phyloP scores from a whole-genome alignment of 2,888 invertebrate genomes.

The Spialia ferax region DNA sequence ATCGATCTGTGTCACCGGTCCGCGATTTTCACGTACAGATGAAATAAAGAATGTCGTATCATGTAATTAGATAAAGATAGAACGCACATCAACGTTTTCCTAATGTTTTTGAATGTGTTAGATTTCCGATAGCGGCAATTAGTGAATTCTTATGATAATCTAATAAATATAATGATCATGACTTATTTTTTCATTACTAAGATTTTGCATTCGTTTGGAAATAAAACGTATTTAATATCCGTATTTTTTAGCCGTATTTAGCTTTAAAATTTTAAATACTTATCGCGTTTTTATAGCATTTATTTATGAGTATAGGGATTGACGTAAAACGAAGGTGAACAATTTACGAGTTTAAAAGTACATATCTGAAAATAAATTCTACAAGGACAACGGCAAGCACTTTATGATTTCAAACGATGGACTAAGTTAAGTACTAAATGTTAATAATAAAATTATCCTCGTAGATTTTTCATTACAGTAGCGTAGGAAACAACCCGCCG shows the following conservation, averaged over 20 bases:
- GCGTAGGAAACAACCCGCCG: background rate
- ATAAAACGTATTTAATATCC: too few species aligned
- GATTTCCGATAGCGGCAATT: slow-evolving; percentile 9
- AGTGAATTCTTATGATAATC: slow-evolving; percentile 9
- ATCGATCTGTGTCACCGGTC: slow-evolving; percentile 40
- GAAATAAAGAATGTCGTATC: slow-evolving; percentile 28
- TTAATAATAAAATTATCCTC: background rate
- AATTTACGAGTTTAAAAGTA: too few species aligned
- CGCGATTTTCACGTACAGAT: slow-evolving; percentile 31
- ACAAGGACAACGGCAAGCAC: background rate
- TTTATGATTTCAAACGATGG: too few species aligned
- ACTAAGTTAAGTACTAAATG: background rate
- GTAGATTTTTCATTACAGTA: background rate
- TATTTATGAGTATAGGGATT: too few species aligned
- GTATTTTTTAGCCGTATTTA: too few species aligned
- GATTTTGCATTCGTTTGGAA: too few species aligned
- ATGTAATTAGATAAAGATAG: slow-evolving; percentile 18
- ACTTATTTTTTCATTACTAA: too few species aligned
- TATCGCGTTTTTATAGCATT: too few species aligned
- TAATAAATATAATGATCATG: background rate
- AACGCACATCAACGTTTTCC: slow-evolving; percentile 7
- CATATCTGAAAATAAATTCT: background rate
- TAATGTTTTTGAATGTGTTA: slow-evolving; percentile 7
- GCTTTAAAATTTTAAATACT: too few species aligned
- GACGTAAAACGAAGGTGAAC: too few species aligned